Conservation (phyloP, 2,797 vertebrate species). For the Poliocrania exsul region DNA sequence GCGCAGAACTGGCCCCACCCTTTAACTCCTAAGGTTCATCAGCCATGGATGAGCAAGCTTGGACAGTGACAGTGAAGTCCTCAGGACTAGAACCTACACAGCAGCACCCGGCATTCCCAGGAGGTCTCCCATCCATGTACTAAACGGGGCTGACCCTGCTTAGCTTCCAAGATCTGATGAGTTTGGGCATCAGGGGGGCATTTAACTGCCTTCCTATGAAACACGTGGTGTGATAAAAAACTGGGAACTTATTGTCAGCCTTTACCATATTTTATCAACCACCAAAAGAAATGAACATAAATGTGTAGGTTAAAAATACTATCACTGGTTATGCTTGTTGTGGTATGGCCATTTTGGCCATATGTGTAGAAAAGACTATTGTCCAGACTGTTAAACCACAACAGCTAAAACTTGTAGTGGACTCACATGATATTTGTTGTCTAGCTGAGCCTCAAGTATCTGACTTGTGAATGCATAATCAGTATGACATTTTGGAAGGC, state of each 20-base stretch:
- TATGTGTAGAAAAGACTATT: not conserved
- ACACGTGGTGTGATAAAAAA: not conserved
- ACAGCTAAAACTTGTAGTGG: not conserved
- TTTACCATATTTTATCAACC: not conserved
- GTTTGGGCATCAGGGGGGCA: too few relatives aligned
- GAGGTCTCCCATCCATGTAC: too few relatives aligned
- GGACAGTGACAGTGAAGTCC: too few relatives aligned
- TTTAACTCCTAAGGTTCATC: too few relatives aligned
- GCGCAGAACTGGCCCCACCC: too few relatives aligned
- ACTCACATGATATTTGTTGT: not conserved
- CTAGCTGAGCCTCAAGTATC: not conserved
- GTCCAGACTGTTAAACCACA: not conserved
- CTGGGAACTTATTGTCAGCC: not conserved
- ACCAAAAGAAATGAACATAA: not conserved
- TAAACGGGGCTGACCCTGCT: too few relatives aligned
- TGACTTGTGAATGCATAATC: constrained; percentile 29
- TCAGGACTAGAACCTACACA: too few relatives aligned
- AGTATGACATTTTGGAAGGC: constrained; percentile 25
- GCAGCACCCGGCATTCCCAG: too few relatives aligned
- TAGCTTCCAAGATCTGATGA: too few relatives aligned
- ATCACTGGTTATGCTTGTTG: not conserved
- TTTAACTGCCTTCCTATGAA: not conserved
- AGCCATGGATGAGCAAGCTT: too few relatives aligned
- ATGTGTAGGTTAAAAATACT: not conserved
- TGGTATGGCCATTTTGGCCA: not conserved